Evolutionary conservation across 2,113 vertebrate genomes (phyloP), one percentile per base, ranked within the genome.

Genomic region (Misgurnus mizolepis): DNA sequence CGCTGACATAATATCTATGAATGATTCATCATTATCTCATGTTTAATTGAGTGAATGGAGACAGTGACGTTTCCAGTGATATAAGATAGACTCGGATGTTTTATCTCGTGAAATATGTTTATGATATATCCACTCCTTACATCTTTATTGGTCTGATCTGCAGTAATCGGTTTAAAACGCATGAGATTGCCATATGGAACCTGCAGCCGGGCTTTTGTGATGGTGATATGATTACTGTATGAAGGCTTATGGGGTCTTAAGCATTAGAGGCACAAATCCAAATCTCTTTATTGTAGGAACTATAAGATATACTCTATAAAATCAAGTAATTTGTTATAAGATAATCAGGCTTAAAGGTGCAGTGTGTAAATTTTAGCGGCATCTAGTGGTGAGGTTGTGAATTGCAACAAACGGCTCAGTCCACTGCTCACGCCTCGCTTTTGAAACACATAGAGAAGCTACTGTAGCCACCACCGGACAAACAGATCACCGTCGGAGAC

Each of bases 81-180:
- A 22, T 22, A 22, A 22, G 22, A 22, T 22, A 22, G 22, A 22
- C 22, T 22, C 22, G 22, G 22, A 22, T 22, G 22, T 22, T 22
- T 22, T 22, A 22, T 22, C 22, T 22, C 22, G 22, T 22, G 22
- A 22, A 22, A 22, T 22, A 22, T 34, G 27, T 82, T 67, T 82
- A 86, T 88, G 88, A 58, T 58, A 92, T 90, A 91, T 18, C 11
- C 91, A 92, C 90, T 88, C 85, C 88, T 90, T 86, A 89, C 88
- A 84, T 86, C 71, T 85, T 81, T 0, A 92, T 93, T 91, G 89
- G 90, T 93, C 88, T 88, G 87, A 83, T 85, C 83, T 86, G 90
- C 84, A 90, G 90, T 90, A 91, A 92, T 91, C 89, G 86, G 15
- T 55, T 56, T 39, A 72, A 50, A 40, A 18, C n/a, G 55, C 55